Conservation (phyloP, 2,888 invertebrate genomes). For the Rambutsinella grinnellia region DNA sequence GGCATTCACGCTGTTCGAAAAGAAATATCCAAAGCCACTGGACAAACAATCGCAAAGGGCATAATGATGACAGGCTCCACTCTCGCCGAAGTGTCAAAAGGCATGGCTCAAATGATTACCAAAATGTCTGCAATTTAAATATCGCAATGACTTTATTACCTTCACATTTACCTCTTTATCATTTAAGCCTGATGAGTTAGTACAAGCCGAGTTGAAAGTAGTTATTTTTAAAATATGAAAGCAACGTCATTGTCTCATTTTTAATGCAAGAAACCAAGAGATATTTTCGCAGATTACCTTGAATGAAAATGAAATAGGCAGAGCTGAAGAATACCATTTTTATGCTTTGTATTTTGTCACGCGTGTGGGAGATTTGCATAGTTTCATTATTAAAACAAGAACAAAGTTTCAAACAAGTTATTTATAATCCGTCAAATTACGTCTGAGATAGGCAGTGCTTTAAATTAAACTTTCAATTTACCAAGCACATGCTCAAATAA, state of each 20-base stretch:
- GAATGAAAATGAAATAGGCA: background rate
- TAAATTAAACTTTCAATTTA: too few relatives aligned
- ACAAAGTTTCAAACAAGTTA: too few relatives aligned
- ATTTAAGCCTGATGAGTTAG: slow-evolving; percentile 24
- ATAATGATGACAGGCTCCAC: slow-evolving; percentile 38
- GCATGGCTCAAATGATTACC: slow-evolving; percentile 32
- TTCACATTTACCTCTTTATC: background rate
- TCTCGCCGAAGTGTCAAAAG: slow-evolving; percentile 39
- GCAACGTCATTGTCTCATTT: background rate
- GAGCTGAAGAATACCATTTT: background rate
- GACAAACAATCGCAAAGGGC: slow-evolving; percentile 32
- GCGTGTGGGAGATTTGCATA: too few relatives aligned
- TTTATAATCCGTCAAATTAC: too few relatives aligned
- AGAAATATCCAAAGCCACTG: slow-evolving; percentile 42
- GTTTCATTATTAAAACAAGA: too few relatives aligned
- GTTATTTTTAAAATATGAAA: background rate
- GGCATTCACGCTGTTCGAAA: slow-evolving; percentile 40
- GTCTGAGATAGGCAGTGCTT: too few relatives aligned
- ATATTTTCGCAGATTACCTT: background rate
- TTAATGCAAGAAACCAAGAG: background rate
- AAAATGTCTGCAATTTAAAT: slow-evolving; percentile 28
- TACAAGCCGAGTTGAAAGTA: slow-evolving; percentile 18
- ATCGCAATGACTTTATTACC: background rate
- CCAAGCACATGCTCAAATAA: too few relatives aligned
- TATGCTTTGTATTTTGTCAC: background rate